Conservation (phyloP, 1,140 invertebrate genomes). For the Caenorhabditis remanei region DNA sequence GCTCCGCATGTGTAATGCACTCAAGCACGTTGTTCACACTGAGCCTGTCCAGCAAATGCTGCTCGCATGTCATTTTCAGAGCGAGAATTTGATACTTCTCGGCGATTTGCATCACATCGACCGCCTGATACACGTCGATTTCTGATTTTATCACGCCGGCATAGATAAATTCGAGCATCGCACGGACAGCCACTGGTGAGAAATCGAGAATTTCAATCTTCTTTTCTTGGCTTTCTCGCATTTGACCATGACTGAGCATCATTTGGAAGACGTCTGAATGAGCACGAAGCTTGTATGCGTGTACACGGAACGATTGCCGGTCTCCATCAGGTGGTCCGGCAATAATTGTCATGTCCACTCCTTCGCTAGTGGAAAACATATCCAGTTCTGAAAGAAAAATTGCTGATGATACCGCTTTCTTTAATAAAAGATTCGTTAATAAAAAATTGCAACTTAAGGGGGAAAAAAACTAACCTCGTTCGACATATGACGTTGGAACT, state of each 20-base stretch:
- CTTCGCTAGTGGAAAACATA: slow-evolving; percentile 54
- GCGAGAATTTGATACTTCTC: slow-evolving; percentile 74
- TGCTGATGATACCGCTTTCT: background rate
- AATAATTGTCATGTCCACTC: slow-evolving; percentile 51
- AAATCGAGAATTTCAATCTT: slow-evolving; percentile 67
- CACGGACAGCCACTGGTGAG: slow-evolving; percentile 68
- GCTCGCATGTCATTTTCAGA: slow-evolving; percentile 75
- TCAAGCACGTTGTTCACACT: slow-evolving; percentile 67
- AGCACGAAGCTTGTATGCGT: slow-evolving; percentile 75
- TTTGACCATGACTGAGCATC: slow-evolving; percentile 74
- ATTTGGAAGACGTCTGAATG: slow-evolving; percentile 77
- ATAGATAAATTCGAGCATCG: slow-evolving; percentile 76
- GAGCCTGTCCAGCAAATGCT: slow-evolving; percentile 70
- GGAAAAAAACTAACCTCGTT: slow-evolving; percentile 12
- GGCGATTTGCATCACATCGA: slow-evolving; percentile 73
- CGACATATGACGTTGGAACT: background rate
- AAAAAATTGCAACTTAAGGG: too few relatives aligned
- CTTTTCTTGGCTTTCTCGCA: slow-evolving; percentile 63
- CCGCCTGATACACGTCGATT: slow-evolving; percentile 70
- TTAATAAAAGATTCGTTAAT: too few relatives aligned
- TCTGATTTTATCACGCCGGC: slow-evolving; percentile 63
- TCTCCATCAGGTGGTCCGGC: slow-evolving; percentile 13
- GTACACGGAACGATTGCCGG: slow-evolving; percentile 68
- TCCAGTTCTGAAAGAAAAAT: slow-evolving; percentile 66
- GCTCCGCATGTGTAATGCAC: slow-evolving; percentile 73